Evolutionary conservation across 2,888 invertebrate species (phyloP).

Genomic region (Thera britannica): DNA sequence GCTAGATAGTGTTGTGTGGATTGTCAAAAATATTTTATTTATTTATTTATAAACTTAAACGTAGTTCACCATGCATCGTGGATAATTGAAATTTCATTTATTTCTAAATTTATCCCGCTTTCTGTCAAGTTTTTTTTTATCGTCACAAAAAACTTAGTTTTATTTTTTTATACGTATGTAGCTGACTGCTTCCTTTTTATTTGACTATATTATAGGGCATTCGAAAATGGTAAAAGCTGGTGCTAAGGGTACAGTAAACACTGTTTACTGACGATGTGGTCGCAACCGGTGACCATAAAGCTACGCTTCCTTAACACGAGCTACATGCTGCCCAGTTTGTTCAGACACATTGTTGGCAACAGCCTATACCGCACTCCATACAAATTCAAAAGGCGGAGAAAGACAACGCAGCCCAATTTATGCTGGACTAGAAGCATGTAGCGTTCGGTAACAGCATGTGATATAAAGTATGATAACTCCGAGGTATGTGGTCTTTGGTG

Average conservation of each 20-base stretch:
- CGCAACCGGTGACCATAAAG: constrained; percentile 70
- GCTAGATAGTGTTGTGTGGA: too few relatives aligned
- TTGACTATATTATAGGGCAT: not conserved
- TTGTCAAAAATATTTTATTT: too few relatives aligned
- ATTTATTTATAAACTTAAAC: too few relatives aligned
- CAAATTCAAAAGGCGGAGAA: constrained; percentile 38
- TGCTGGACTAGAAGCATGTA: constrained; percentile 54
- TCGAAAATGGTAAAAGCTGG: not conserved
- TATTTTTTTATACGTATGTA: not conserved
- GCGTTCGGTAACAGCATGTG: constrained; percentile 69
- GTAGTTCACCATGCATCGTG: too few relatives aligned
- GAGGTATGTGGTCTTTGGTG: constrained; percentile 66
- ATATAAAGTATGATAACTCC: constrained; percentile 76
- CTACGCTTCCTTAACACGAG: constrained; percentile 71
- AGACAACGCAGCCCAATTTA: constrained; percentile 46
- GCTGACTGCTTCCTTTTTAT: not conserved
- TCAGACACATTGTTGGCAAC: constrained; percentile 50
- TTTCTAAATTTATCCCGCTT: too few relatives aligned
- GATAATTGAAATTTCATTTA: too few relatives aligned
- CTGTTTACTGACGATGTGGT: constrained; percentile 66
- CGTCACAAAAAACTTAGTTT: too few relatives aligned
- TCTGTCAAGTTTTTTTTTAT: too few relatives aligned
- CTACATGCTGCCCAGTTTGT: constrained; percentile 54
- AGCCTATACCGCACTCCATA: constrained; percentile 25
- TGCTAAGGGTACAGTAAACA: constrained; percentile 35